Conservation (phyloP, 2,888 invertebrate species). For the Strigamia maritima region DNA sequence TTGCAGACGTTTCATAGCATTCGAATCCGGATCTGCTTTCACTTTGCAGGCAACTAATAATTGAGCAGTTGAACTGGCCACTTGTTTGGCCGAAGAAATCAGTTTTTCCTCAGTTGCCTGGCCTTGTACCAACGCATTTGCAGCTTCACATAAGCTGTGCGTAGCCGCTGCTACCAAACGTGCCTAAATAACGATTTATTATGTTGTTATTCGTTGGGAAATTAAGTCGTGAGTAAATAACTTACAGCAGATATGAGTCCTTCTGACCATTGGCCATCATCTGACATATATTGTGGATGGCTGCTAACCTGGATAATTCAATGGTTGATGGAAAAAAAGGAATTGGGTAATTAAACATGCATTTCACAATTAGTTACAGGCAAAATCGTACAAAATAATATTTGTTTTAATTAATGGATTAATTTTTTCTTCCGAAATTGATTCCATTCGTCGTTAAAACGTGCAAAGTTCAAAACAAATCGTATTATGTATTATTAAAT, state of each 20-base stretch:
- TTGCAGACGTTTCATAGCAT: constrained; percentile 81
- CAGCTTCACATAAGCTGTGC: constrained; percentile 95
- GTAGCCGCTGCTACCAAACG: constrained; percentile 95
- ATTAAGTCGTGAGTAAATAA: constrained; percentile 33
- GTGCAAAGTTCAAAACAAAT: neutral
- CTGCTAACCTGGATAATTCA: constrained; percentile 60
- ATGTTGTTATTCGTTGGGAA: neutral
- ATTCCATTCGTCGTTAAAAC: neutral
- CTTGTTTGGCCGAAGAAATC: constrained; percentile 84
- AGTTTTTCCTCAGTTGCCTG: constrained; percentile 90
- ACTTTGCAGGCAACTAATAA: constrained; percentile 97
- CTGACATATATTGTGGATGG: constrained; percentile 77
- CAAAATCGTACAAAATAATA: neutral
- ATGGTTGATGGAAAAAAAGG: neutral
- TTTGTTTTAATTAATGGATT: too few species aligned
- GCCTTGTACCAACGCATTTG: constrained; percentile 92
- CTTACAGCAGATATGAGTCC: constrained; percentile 82
- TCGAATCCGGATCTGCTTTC: constrained; percentile 93
- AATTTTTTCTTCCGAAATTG: neutral
- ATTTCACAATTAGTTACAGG: neutral
- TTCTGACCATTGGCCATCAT: constrained; percentile 98
- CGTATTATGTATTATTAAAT: neutral
- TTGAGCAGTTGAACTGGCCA: constrained; percentile 96
- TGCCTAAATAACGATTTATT: constrained; percentile 56
- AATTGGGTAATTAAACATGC: neutral